Conservation (phyloP, 2,888 invertebrate species). For the Aleiodes alternator region DNA sequence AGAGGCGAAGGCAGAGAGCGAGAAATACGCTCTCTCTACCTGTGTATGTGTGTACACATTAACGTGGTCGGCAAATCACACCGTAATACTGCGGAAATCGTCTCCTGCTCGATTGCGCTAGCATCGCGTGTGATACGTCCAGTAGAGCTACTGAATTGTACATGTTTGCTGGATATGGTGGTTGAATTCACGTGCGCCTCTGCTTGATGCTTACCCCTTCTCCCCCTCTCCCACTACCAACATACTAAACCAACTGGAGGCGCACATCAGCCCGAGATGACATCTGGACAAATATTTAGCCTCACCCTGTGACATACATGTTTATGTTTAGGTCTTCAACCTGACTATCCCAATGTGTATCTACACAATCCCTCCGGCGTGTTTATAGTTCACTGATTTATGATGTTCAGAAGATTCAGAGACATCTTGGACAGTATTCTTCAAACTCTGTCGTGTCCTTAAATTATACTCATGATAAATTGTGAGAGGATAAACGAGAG, state of each 20-base stretch:
- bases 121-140: slow-evolving; percentile 44
- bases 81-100: slow-evolving; percentile 60
- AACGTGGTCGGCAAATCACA: slow-evolving; percentile 61
- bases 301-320: slow-evolving; percentile 43
- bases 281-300: slow-evolving; percentile 68
- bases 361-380: slow-evolving; percentile 42
- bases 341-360: slow-evolving; percentile 51
- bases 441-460: not conserved
- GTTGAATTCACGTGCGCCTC: slow-evolving; percentile 15
- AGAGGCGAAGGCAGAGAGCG: slow-evolving; percentile 31
- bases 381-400: slow-evolving; percentile 21
- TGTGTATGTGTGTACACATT: slow-evolving; percentile 32
- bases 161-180: slow-evolving; percentile 18
- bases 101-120: slow-evolving; percentile 50
- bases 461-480: no score
- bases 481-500: no score
- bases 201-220: not conserved
- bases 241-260: slow-evolving; percentile 14
- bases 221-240: no score
- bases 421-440: not conserved
- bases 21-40: slow-evolving; percentile 29
- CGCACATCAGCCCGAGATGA: slow-evolving; percentile 39
- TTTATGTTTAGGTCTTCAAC: slow-evolving; percentile 30
- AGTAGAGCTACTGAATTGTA: slow-evolving; percentile 23
- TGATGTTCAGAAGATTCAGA: slow-evolving; percentile 10